Evolutionary conservation across 2,888 invertebrate genomes (phyloP).

Genomic region (Lepidochrysops patricia): DNA sequence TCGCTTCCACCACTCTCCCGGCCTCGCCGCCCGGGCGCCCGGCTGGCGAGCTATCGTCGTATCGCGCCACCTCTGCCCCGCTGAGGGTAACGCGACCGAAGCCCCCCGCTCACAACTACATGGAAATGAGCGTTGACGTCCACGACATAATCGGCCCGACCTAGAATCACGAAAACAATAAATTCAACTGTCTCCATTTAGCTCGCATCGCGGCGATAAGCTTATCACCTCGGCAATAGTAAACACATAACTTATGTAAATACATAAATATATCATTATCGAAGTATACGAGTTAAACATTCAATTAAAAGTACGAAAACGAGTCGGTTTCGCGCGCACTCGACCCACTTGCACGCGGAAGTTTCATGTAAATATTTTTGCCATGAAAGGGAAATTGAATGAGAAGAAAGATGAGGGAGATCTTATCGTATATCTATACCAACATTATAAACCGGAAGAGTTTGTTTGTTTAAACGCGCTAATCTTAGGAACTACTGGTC

Average conservation of each 20-base stretch:
- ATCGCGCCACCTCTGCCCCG: slow-evolving; percentile 61
- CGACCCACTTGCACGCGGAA: neutral
- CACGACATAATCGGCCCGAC: slow-evolving; percentile 28
- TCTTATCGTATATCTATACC: neutral
- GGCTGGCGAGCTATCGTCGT: slow-evolving; percentile 54
- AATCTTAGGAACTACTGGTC: no score
- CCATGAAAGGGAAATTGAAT: slow-evolving; percentile 3
- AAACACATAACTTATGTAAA: slow-evolving; percentile 4
- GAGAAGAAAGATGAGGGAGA: neutral
- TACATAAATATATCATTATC: neutral
- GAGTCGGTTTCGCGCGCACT: neutral
- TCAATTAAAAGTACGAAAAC: neutral
- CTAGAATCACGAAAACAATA: slow-evolving; percentile 25
- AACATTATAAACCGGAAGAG: no score
- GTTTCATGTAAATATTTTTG: neutral
- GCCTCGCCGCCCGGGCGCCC: slow-evolving; percentile 50
- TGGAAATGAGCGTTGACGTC: slow-evolving; percentile 31
- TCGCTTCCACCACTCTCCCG: slow-evolving; percentile 53
- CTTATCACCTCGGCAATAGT: slow-evolving; percentile 18
- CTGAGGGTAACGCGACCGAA: slow-evolving; percentile 57
- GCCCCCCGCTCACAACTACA: slow-evolving; percentile 44
- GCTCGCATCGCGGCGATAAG: slow-evolving; percentile 13
- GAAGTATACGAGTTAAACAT: neutral
- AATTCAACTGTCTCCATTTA: slow-evolving; percentile 20
- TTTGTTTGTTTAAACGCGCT: no score